Evolutionary conservation across 2,113 vertebrate genomes (phyloP).

Genomic region (Sceloporus undulatus): DNA sequence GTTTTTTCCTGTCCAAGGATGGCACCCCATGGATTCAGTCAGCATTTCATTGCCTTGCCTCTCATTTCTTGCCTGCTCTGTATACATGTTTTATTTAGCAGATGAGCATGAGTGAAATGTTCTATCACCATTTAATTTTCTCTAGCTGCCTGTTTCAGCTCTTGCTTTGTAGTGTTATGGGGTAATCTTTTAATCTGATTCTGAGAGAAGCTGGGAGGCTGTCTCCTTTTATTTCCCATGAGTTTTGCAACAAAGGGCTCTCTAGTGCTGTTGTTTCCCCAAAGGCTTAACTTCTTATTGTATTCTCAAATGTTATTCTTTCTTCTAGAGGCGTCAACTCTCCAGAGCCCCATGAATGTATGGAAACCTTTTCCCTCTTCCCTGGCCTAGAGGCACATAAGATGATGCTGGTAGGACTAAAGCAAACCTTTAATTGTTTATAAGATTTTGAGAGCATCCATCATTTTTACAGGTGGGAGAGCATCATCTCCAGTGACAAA

Average conservation of each 20-base stretch:
- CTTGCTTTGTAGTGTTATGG: neutral
- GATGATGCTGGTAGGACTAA: conserved; percentile 7
- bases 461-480: conserved; percentile 19
- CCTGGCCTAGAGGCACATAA: conserved; percentile 13
- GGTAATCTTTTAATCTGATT: conserved; percentile 35
- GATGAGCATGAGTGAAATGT: rapidly evolving
- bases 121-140: neutral
- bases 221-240: conserved; percentile 1
- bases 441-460: conserved; percentile 14
- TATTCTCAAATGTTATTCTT: conserved; percentile 11
- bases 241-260: neutral
- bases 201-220: conserved; percentile 12
- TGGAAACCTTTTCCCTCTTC: neutral
- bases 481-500: conserved; percentile 1
- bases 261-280: neutral
- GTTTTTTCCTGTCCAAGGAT: neutral
- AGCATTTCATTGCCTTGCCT: neutral
- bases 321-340: conserved; percentile 13
- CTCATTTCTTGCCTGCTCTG: neutral
- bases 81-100: conserved; percentile 13
- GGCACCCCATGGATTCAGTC: neutral
- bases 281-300: neutral
- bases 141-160: neutral
- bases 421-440: conserved; percentile 19
- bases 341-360: conserved; percentile 13